Evolutionary conservation across 2,888 invertebrate genomes (phyloP), one percentile per base, ranked within the genome.

Genomic region (Saturnia japonica): DNA sequence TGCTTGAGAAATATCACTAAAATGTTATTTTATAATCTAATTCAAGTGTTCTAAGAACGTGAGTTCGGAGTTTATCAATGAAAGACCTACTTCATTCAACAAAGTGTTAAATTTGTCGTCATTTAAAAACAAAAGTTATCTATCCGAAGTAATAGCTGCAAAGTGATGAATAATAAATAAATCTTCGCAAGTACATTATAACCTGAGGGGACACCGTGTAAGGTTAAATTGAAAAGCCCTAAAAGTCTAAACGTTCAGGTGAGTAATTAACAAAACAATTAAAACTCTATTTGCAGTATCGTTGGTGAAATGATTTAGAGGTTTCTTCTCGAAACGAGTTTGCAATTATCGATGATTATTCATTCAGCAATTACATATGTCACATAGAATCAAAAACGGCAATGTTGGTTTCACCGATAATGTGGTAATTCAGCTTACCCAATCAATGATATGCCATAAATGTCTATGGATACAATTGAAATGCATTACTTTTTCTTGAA

Each of bases 21-120:
- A 28, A 9, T 60, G 1, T 28, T 60, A 60, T 12, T 14, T 25
- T 60, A 14, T 60, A 22, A 60, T 60, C 28, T 11, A 28, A 60
- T 25, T 60, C 28, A 28, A 22, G 54, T 54, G 54, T 22, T 9
- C 54, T 22, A n/a, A 9, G n/a, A 60, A 28, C 57, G 57, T 14
- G 57, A 60, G 14, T 14, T 28, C 57, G 28, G 28, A 60, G 28
- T 28, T 60, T 60, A 28, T 60, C 57, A 60, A 60, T 60, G 28
- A 60, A 28, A 60, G 57, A 60, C 57, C 57, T 60, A 28, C 25
- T 60, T 60, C 57, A 60, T 60, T 60, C 57, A 28, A 60, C 14
- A 60, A 28, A 60, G 25, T 14, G 28, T 28, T 60, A 54, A 22
- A 54, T 54, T 54, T n/a, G 22, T n/a, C 22, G 22, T 22, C 7